Conservation (phyloP, 2,113 vertebrate species). For the Condylura cristata region DNA sequence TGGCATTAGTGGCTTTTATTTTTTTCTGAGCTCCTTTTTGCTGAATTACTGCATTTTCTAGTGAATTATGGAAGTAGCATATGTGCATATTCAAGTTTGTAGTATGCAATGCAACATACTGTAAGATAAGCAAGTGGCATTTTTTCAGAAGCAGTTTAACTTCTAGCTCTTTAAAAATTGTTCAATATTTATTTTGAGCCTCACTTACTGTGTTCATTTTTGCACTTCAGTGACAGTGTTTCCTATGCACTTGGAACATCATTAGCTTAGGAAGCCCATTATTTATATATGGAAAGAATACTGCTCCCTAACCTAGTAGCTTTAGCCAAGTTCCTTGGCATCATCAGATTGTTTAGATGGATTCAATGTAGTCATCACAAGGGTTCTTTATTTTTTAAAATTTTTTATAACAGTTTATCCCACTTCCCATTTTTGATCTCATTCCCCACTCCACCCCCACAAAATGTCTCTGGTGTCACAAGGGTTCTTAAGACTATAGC, state of each 20-base stretch:
- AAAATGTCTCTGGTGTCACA: no score
- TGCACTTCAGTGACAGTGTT: background rate
- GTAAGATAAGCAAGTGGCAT: background rate
- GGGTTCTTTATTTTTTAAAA: no score
- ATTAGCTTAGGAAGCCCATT: background rate
- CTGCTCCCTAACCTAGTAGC: background rate
- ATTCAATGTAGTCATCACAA: background rate
- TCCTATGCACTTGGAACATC: background rate
- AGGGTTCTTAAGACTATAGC: background rate
- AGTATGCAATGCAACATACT: background rate
- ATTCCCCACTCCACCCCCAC: no score
- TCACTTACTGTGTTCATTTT: background rate
- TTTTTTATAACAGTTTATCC: no score
- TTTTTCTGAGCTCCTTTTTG: constrained; percentile 32
- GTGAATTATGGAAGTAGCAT: constrained; percentile 13
- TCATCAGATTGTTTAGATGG: background rate
- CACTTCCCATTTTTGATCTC: no score
- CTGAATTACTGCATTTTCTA: constrained; percentile 41
- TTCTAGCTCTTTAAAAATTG: background rate
- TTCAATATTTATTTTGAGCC: background rate
- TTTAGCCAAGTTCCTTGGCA: background rate
- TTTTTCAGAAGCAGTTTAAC: constrained; percentile 2
- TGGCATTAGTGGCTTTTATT: background rate
- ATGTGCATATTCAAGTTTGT: background rate
- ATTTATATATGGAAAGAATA: background rate